Percentiles rank a stretch among this genome's conserved stretches.
Conservation (phyloP, 2,113 vertebrate genomes). For the Saimiri boliviensis region DNA sequence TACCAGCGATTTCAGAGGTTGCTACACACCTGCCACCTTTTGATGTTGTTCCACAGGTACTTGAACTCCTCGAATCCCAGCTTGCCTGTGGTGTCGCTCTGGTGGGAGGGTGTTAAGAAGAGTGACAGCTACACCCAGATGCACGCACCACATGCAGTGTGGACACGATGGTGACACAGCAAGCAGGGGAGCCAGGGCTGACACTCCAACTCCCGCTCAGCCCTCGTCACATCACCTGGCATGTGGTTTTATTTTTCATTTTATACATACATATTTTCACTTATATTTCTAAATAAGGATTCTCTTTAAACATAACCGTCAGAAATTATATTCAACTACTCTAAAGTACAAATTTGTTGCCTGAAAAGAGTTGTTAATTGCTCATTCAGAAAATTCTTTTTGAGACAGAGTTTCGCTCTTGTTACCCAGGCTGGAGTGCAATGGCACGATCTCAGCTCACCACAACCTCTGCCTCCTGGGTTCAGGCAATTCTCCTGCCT, state of each 20-base stretch:
- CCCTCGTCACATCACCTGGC: not conserved
- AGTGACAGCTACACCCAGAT: not conserved
- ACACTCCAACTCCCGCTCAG: not conserved
- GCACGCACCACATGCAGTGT: rapidly evolving
- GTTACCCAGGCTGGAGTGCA: too few species aligned
- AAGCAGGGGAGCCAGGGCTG: not conserved
- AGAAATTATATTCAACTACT: not conserved
- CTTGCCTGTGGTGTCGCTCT: constrained; percentile 94
- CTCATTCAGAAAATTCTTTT: not conserved
- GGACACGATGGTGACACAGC: rapidly evolving
- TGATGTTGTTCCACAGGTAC: constrained; percentile 93
- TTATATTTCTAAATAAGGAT: not conserved
- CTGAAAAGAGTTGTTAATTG: not conserved
- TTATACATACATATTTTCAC: not conserved
- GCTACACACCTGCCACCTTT: constrained; percentile 91
- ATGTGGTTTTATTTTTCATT: not conserved
- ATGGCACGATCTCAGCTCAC: too few species aligned
- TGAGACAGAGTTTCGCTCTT: too few species aligned
- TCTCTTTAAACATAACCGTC: not conserved
- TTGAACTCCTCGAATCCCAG: constrained; percentile 96
- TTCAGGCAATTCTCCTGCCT: too few species aligned
- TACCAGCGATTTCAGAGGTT: not conserved
- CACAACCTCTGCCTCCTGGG: too few species aligned
- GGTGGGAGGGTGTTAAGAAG: constrained; percentile 76
- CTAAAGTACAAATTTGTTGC: not conserved